Percentiles rank a stretch among this genome's conserved stretches.
These are phyloP conservation scores for Lycophotia porphyrea DNA, from an alignment of 2,888 invertebrate genomes.

Conservation along the genomic window DNA sequence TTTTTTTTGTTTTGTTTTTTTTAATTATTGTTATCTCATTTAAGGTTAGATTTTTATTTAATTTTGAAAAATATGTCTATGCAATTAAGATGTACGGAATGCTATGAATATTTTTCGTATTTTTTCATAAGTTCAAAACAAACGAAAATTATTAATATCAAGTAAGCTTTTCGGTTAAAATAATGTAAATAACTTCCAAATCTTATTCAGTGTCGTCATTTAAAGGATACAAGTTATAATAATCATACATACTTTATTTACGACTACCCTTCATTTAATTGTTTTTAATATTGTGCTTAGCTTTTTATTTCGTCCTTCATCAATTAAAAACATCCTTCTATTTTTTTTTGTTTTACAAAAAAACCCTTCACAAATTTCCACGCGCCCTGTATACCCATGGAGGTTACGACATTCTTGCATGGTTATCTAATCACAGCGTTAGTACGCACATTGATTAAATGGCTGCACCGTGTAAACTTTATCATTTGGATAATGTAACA, in stretches of 20 bases:
- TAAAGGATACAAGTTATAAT: neutral
- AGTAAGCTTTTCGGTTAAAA: too few relatives aligned
- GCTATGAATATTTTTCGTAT: neutral
- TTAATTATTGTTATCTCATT: neutral
- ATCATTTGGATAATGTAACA: conserved; percentile 57
- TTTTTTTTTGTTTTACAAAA: neutral
- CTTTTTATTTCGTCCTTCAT: neutral
- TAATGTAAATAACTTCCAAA: neutral
- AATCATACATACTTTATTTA: neutral
- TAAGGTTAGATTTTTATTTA: neutral
- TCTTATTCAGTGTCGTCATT: neutral
- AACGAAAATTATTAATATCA: neutral
- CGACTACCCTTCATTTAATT: neutral
- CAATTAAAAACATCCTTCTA: neutral
- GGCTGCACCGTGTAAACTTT: conserved; percentile 78
- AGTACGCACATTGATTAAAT: conserved; percentile 79
- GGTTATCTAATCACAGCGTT: conserved; percentile 84
- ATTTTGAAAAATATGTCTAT: neutral
- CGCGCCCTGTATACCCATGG: conserved; percentile 38
- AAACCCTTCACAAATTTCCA: neutral
- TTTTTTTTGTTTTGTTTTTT: too few relatives aligned
- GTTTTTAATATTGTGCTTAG: neutral
- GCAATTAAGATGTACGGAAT: neutral
- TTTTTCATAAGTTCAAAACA: neutral
- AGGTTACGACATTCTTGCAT: conserved; percentile 80